Evolutionary conservation across 2,888 invertebrate species (phyloP), one percentile per base, ranked within the genome.

Genomic region (Sarcophaga caerulescens): DNA sequence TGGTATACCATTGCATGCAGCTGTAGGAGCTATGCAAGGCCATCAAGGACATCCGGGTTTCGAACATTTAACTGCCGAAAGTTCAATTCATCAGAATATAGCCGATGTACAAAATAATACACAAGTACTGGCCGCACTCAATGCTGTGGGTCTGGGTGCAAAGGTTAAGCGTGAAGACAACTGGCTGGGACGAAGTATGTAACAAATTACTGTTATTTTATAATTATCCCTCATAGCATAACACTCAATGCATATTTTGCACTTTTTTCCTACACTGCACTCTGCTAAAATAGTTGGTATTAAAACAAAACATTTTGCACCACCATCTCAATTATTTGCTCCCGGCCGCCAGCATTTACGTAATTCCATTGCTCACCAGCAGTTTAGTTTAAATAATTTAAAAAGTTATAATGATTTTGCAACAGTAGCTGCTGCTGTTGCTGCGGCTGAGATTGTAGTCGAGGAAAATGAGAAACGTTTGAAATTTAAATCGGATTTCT

Each of bases 141-240:
- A 92, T 44, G 91, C 92, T 5, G 90, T 89, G 2, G 91, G 91
- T 4, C 81, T 92, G 76, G 90, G 90, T 5, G 91, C 91, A 69
- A 93, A 93, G 88, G 92, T 93, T 78, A 93, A 93, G 88, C 91
- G 93, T 85, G 93, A 93, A 85, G 93, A 93, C 82, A 89, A 91
- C n/a, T 92, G 92, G 93, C 89, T 91, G 76, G 92, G 91, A 80
- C 89, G 91, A 89, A 89, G 91, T 92, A 91, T 89, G 87, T 88
- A 74, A 52, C 12, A 12, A 52, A 52, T 14, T 14, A 52, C 52
- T 4, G 14, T 14, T 17, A 52, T 52, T 52, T 52, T 52, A 8
- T 10, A 35, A 35, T 35, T 35, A 2, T 35, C 35, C 35, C 10
- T 35, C 4, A 1, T 6, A 35, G 6, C 47, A 47, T 47, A 14